Base-by-base conservation (phyloP, 2,888 invertebrate genomes). In the Lasioglossum vierecki region DNA sequence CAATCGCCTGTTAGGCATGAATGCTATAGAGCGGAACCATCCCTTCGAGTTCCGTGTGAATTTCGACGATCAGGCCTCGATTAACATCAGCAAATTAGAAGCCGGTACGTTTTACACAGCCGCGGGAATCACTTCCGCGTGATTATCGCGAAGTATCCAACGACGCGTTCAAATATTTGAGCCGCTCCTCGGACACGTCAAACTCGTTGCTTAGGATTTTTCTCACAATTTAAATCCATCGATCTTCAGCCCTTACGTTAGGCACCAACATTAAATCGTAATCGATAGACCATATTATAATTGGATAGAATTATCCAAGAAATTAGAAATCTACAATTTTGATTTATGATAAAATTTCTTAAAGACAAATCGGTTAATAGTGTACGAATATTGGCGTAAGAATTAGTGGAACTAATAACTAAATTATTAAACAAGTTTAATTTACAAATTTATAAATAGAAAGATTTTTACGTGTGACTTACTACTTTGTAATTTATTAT, bases 1-100 rank as follows among this genome's bases (percentile, higher is more conserved):
- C 91, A 89, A 92, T 91, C 92, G 90, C 89, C 88, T 90, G 89
- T 85, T 85, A 81, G 84, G 87, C 85, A 83, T 91, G 89, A 93
- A 91, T 88, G 80, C 88, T 88, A 84, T 88, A 86, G 86, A 86
- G 85, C 85, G 76, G 76, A 41, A 49, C 63, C 63, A 68, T 72
- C 82, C 85, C 80, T 83, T 86, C 82, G 76, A 76, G 63, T 83
- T 72, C 63, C 77, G 84, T 83, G 88, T 83, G 90, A 90, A 89
- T 91, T 90, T 87, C 88, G 83, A 84, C 88, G 88, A 88, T 91
- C 81, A 84, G 84, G 80, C 84, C 77, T 77, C 84, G 90, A 90
- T 92, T 90, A 89, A 85, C 87, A 83, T 86, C 82, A 80, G 79
- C 66, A 87, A 90, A 89, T 89, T 84, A 80, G 86, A 84, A 71